Evolutionary conservation across 2,888 invertebrate species (phyloP), one percentile per base, ranked within the genome.

Genomic region (Aphodius sticticus): DNA sequence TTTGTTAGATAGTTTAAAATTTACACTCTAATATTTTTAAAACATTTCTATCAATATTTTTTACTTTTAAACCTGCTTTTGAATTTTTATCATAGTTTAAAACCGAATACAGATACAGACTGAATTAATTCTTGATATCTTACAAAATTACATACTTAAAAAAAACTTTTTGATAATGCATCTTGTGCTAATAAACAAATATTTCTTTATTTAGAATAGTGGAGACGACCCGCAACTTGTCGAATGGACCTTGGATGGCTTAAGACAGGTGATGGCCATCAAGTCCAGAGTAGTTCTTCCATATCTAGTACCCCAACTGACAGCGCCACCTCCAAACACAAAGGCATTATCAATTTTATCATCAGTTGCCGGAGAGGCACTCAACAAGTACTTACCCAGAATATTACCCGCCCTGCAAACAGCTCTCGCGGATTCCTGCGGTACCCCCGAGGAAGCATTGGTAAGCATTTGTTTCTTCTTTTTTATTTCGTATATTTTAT

Each of bases 211-310:
- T 77, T 86, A 93, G 92, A 95, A 95, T 84, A 93, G 96, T 74
- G 35, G 36, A 87, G 93, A 95, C 0, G 95, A 98, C 90, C 92
- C 93, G 0, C 93, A 92, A 26, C 90, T 94, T 77, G 96, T 96
- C 0, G 98, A 98, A 87, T 95, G 95, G 87, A 96, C 98, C 9
- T 91, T 99, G 82, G 99, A 99, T 88, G 99, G 99, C 16, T 91
- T 99, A 84, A 94, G 97, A 80, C 98, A 99, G 92, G 96, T 99
- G 70, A 98, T 99, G 97, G 95, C 96, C 14, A 96, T 99, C 80
- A 99, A 99, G 90, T 97, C 98, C 0, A 93, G 96, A 84, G 98
- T 97, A 0, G 98, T 99, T 78, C 91, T 99, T 84, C 99, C 99
- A 0, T 99, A 98, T 90, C 92, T 99, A 81, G 95, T 99, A 81